Evolutionary conservation across 2,888 invertebrate species (phyloP).

Genomic region (Pandemis heparana): DNA sequence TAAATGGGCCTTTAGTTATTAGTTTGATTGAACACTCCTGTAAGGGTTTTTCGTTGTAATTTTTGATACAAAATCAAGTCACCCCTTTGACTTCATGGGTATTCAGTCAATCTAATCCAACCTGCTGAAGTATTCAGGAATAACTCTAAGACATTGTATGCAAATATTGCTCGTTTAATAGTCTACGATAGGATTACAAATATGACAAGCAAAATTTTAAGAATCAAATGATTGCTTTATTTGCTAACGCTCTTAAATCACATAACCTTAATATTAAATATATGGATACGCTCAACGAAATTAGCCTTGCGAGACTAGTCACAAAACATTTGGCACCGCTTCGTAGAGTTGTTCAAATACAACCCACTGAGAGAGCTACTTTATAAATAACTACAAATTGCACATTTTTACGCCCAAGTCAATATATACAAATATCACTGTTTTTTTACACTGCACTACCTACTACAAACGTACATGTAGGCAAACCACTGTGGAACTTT

Average conservation of each 20-base stretch:
- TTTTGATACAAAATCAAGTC: too few relatives aligned
- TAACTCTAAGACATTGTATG: too few relatives aligned
- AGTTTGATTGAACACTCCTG: too few relatives aligned
- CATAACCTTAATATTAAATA: not conserved
- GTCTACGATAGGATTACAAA: not conserved
- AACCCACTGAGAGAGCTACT: not conserved
- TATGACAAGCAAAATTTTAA: not conserved
- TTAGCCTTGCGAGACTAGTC: not conserved
- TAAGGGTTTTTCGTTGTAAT: too few relatives aligned
- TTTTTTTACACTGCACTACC: not conserved
- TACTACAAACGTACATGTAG: not conserved
- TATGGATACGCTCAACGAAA: not conserved
- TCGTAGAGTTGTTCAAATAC: not conserved
- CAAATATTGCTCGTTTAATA: too few relatives aligned
- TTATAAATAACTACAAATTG: constrained; percentile 1
- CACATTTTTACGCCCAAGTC: not conserved
- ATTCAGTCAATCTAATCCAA: too few relatives aligned
- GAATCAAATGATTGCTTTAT: too few relatives aligned
- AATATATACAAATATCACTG: not conserved
- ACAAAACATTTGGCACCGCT: not conserved
- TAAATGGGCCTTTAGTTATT: too few relatives aligned
- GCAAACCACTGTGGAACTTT: not conserved
- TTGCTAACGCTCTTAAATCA: not conserved
- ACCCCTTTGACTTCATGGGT: too few relatives aligned
- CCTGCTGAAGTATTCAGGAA: too few relatives aligned